Evolutionary conservation across 2,888 invertebrate genomes (phyloP), one percentile per base, ranked within the genome.

Genomic region (Calephelis perditalis): DNA sequence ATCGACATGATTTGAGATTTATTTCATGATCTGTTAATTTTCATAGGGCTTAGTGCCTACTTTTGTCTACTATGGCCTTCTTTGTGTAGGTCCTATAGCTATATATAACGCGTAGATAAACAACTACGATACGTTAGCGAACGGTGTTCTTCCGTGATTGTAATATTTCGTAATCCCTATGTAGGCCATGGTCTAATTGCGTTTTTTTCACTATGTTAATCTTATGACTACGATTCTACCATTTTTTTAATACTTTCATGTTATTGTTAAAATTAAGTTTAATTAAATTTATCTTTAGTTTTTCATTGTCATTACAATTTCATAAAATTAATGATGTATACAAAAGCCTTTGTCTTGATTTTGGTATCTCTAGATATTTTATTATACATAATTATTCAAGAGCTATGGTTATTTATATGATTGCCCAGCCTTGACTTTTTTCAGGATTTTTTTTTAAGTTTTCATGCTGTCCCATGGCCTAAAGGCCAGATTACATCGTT

Each of bases 151-250:
- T 89, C 88, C 89, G 86, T 76, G 82, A 81, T 80, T 78, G 78
- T 81, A 74, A 71, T 82, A 87, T 90, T 89, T 90, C 89, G 88
- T 89, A 89, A 89, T 83, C 79, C 76, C 63, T 68, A 75, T 82
- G 81, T 90, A 86, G 89, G 89, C 89, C 89, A 89, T 72, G 89
- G 89, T 85, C 86, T 79, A 73, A 78, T 87, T 88, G 84, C 88
- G 83, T 74, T 80, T 83, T 81, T 83, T 72, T 70, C 65, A 74
- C 71, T 74, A 70, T 77, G 73, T 73, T 72, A 54, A 58, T 57
- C 61, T 61, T 62, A 61, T 57, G 49, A 58, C 36, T 58, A 55
- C 56, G 52, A 52, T 60, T 36, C n/a, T 37, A 43, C 35, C 12
- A 10, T 40, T 45, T 45, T 46, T 55, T 56, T 46, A 46, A 56